Conservation (phyloP, 1,140 invertebrate genomes). For the Drosophila pectinifera region DNA sequence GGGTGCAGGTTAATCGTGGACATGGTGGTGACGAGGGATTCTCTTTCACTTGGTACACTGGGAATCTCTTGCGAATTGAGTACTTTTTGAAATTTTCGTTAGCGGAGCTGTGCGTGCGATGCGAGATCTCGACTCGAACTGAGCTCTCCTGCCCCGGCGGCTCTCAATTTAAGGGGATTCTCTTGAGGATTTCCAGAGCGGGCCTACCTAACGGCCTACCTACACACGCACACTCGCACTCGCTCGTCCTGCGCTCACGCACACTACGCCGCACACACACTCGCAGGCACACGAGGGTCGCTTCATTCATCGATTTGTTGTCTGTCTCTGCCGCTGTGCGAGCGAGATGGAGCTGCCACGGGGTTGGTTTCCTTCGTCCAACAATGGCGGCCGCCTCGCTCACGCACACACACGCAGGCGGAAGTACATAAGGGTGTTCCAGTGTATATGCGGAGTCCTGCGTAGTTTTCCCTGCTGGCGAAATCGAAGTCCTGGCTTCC, state of each 20-base stretch:
- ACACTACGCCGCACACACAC: conserved; percentile 27
- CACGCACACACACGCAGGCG: conserved; percentile 26
- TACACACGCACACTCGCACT: conserved; percentile 36
- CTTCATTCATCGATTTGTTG: conserved; percentile 83
- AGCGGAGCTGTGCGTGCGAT: conserved; percentile 60
- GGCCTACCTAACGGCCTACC: conserved; percentile 72
- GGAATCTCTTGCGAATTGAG: conserved; percentile 5
- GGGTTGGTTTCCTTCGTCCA: conserved; percentile 61
- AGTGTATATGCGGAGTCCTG: conserved; percentile 19
- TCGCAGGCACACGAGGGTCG: conserved; percentile 22
- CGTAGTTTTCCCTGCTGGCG: conserved; percentile 45
- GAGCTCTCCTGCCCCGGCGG: conserved; percentile 61
- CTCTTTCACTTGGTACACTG: conserved; percentile 48
- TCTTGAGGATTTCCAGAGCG: conserved; percentile 50
- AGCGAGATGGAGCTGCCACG: conserved; percentile 60
- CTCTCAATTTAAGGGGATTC: conserved; percentile 74
- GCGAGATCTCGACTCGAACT: conserved; percentile 82
- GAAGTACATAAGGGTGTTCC: conserved; percentile 64
- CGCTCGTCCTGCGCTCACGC: conserved; percentile 38
- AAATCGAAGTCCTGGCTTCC: conserved; percentile 65
- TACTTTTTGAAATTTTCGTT: background rate
- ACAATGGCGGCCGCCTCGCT: conserved; percentile 63
- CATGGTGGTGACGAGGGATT: conserved; percentile 37
- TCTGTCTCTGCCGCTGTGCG: conserved; percentile 64
- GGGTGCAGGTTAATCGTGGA: conserved; percentile 79